Base-by-base conservation (phyloP, 2,888 invertebrate genomes). In the Ochlodes sylvanus region DNA sequence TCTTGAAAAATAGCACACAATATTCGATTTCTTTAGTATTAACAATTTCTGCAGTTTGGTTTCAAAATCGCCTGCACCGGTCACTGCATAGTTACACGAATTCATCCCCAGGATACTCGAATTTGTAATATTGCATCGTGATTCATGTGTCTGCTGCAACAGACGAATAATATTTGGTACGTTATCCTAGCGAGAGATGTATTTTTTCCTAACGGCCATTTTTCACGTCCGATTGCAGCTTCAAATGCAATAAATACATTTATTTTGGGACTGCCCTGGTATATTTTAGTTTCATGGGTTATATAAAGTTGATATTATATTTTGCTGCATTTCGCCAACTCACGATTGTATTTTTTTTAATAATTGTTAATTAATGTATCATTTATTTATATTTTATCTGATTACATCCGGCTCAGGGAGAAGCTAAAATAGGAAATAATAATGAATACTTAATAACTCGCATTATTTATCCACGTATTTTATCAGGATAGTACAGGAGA, bases 101-200 rank as follows among this genome's bases (percentile, higher is more conserved):
- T 84, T 85, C 80, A 87, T 84, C 84, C 83, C 86, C 83, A 73
- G 72, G 70, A 77, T 80, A 81, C 82, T 79, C 79, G 79, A 88
- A 90, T 89, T 84, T 80, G 81, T 86, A n/a, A 85, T 87, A 80
- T 82, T 92, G 90, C 90, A 90, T 85, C 83, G 83, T 89, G 88
- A 91, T 90, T 90, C 89, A 90, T 90, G 86, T 86, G 89, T 90
- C 88, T 89, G 82, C 81, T 88, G 83, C 90, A 87, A 85, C 82
- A 91, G 90, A 92, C 90, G 88, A 89, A 92, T 92, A 88, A 84
- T 80, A 89, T 91, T 86, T 83, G 71, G 75, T 52, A 58, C 67
- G 69, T 79, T 72, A 72, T 80, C 79, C 76, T 80, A 73, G 77
- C 76, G 80, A 82, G 77, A 77, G 75, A 74, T 71, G 34, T 60